Evolutionary conservation across 2,797 vertebrate genomes (phyloP).

Genomic region (Erethizon dorsatum): DNA sequence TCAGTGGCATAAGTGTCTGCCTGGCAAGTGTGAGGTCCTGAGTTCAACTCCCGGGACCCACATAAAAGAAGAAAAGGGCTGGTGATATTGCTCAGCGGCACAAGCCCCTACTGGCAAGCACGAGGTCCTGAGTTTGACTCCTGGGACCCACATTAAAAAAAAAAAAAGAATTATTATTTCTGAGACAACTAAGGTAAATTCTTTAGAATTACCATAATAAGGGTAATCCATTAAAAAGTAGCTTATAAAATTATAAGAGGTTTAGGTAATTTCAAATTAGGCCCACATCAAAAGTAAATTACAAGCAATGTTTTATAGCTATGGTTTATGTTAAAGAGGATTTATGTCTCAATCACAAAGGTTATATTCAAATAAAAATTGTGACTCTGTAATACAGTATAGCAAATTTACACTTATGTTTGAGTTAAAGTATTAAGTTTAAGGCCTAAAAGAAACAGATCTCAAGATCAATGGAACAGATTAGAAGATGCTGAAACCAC

Average conservation of each 20-base stretch:
- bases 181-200: conserved; percentile 32
- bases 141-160: too few relatives aligned
- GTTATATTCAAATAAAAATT: conserved; percentile 11
- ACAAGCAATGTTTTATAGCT: neutral
- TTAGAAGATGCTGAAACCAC: too few relatives aligned
- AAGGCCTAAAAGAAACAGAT: neutral
- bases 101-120: too few relatives aligned
- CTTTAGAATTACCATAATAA: neutral
- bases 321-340: conserved; percentile 6
- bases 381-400: neutral
- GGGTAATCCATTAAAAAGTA: neutral
- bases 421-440: conserved; percentile 46
- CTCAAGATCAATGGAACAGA: too few relatives aligned
- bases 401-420: neutral
- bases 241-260: neutral
- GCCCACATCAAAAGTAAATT: conserved; percentile 10
- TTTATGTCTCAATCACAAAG: neutral
- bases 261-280: neutral
- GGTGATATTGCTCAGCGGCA: too few relatives aligned
- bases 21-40: too few relatives aligned
- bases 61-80: too few relatives aligned
- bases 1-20: too few relatives aligned
- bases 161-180: neutral
- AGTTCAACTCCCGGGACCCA: too few relatives aligned
- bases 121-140: too few relatives aligned